Percentiles rank a stretch among this genome's conserved stretches.
Evolutionary conservation across 2,888 invertebrate genomes (phyloP).

Genomic region (Metacarcinus magister): DNA sequence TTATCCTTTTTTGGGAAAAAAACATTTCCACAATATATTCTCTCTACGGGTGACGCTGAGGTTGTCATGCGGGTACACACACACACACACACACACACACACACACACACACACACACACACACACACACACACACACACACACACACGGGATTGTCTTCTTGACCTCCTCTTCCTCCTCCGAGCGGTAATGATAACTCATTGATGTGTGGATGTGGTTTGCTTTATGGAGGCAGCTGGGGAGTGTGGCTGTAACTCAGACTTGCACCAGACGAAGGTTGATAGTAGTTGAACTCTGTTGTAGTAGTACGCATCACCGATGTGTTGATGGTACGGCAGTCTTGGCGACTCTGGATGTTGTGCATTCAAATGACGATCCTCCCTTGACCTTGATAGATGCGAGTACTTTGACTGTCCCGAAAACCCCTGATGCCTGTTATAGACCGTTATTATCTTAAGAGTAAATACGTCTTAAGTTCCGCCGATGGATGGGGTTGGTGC

Average conservation of each 20-base stretch:
- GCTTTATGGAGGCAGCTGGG: constrained; percentile 44
- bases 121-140: not conserved
- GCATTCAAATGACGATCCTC: not conserved
- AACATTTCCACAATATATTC: not conserved
- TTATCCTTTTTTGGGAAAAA: not conserved
- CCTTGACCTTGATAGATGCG: not conserved
- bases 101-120: not conserved
- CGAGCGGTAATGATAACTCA: not conserved
- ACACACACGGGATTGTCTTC: not conserved
- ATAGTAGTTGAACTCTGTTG: not conserved
- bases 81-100: not conserved
- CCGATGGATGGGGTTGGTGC: constrained; percentile 1
- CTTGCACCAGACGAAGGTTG: not conserved
- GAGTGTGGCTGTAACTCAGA: not conserved
- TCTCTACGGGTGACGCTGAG: not conserved
- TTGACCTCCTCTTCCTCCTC: not conserved
- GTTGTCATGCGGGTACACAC: not conserved
- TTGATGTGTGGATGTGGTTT: not conserved
- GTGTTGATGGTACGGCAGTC: not conserved
- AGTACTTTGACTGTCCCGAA: not conserved
- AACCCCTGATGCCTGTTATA: not conserved
- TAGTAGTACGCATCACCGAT: not conserved
- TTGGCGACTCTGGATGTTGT: not conserved
- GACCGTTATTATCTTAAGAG: not conserved
- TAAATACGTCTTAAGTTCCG: not conserved